Evolutionary conservation across 2,113 vertebrate genomes (phyloP).

Genomic region (Steatornis caripensis): DNA sequence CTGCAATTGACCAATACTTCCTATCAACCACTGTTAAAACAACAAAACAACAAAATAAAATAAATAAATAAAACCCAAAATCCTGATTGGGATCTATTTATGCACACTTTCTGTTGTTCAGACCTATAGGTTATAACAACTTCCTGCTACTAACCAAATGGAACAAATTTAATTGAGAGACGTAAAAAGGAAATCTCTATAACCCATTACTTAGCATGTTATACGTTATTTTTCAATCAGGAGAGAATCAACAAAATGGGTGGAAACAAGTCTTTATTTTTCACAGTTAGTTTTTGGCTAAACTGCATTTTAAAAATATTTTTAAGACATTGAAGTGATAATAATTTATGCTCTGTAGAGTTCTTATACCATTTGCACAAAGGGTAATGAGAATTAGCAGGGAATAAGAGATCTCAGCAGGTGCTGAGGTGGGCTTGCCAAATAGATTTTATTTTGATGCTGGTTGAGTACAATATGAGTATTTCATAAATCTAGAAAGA

Average conservation of each 20-base stretch:
- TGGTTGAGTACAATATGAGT: background rate
- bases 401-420: background rate
- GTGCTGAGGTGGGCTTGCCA: slow-evolving; percentile 29
- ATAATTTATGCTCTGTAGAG: background rate
- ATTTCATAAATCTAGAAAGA: background rate
- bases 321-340: background rate
- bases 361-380: background rate
- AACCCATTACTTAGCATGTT: background rate
- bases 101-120: background rate
- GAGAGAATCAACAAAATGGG: background rate
- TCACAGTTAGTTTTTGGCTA: background rate
- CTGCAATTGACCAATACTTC: background rate
- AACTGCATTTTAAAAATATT: background rate
- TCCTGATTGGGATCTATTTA: background rate
- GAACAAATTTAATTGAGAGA: background rate
- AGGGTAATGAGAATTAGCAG: background rate
- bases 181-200: background rate
- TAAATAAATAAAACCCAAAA: background rate
- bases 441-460: slow-evolving; percentile 35
- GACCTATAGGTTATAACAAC: background rate
- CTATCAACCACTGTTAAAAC: background rate
- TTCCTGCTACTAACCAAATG: background rate
- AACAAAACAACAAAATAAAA: background rate
- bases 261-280: background rate
- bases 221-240: background rate